A percentile compares a stretch with the other conserved stretches of the same genome.
These are phyloP conservation scores for Tetrax tetrax DNA, from an alignment of 2,113 vertebrate genomes.

Conservation along the genomic window DNA sequence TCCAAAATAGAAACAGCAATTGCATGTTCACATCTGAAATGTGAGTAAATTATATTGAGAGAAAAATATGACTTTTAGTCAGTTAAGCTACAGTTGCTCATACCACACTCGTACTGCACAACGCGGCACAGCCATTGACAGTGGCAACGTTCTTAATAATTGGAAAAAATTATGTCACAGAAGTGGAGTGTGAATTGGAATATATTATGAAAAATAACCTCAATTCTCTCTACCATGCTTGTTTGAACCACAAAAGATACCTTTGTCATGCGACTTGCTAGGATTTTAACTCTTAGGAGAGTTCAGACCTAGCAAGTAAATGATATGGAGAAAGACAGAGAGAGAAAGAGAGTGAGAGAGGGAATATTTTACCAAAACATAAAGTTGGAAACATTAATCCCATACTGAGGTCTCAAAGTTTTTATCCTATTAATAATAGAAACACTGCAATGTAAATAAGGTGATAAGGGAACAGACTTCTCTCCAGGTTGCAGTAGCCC, in stretches of 20 bases:
- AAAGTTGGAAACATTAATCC: neutral
- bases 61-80: neutral
- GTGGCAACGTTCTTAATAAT: neutral
- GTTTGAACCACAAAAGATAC: neutral
- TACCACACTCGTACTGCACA: rapidly evolving
- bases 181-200: neutral
- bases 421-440: neutral
- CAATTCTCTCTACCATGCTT: neutral
- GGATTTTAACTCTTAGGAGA: neutral
- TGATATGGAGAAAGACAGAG: rapidly evolving
- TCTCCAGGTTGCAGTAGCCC: neutral
- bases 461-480: neutral
- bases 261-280: neutral
- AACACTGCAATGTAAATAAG: neutral
- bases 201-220: neutral
- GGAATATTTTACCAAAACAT: neutral
- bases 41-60: neutral
- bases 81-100: neutral
- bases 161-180: neutral
- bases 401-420: neutral
- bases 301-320: neutral
- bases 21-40: neutral
- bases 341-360: neutral
- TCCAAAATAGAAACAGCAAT: neutral
- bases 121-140: neutral